Percentiles rank a stretch among this genome's conserved stretches.
phyloP scores from a whole-genome alignment of 2,797 vertebrate species.

The Nyctalus aviator region DNA sequence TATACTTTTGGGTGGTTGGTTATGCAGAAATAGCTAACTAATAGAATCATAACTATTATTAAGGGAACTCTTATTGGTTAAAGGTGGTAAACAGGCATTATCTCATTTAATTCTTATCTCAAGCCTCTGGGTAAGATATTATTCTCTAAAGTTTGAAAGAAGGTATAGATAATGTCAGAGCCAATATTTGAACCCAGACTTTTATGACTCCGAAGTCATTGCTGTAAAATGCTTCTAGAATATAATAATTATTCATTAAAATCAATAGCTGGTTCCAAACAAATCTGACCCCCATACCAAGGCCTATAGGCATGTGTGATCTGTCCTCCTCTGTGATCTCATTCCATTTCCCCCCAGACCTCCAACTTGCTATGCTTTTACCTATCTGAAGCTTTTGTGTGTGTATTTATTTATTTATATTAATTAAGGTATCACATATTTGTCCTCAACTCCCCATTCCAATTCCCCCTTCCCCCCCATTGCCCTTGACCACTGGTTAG shows the following conservation, averaged over 20 bases:
- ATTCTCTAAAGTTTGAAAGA: conserved; percentile 13
- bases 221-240: not conserved
- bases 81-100: not conserved
- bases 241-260: conserved; percentile 33
- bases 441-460: no score
- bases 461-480: no score
- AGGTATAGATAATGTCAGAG: not conserved
- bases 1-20: not conserved
- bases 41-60: not conserved
- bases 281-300: not conserved
- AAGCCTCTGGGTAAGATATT: not conserved
- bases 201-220: not conserved
- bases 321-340: not conserved
- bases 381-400: not conserved
- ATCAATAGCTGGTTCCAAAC: not conserved
- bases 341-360: not conserved
- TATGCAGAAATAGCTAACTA: not conserved
- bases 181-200: not conserved
- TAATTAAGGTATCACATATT: no score
- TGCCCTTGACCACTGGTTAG: no score
- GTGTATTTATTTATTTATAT: no score
- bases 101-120: conserved; percentile 1
- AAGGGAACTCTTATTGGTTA: not conserved
- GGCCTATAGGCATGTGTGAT: not conserved
- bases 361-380: not conserved